phyloP scores from a whole-genome alignment of 2,888 invertebrate species.

The Ophion ellenae region DNA sequence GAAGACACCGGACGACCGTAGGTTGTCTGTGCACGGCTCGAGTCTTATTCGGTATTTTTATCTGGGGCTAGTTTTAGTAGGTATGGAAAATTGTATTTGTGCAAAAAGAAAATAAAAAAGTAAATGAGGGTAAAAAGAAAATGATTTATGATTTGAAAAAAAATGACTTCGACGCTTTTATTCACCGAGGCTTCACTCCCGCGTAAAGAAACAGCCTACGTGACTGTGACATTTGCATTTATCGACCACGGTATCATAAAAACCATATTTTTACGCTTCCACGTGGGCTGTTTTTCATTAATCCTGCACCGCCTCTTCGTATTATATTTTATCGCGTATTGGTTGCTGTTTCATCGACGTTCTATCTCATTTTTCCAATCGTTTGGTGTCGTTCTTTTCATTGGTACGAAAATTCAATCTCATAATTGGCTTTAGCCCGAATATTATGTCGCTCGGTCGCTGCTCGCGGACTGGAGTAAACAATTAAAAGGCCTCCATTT shows the following conservation, averaged over 20 bases:
- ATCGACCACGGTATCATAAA: not conserved
- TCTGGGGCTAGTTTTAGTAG: too few species aligned
- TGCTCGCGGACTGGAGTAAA: not conserved
- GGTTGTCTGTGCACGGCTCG: too few species aligned
- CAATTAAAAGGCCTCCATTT: not conserved
- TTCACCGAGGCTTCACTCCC: not conserved
- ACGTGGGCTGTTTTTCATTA: not conserved
- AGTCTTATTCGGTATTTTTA: too few species aligned
- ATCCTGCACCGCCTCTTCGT: not conserved
- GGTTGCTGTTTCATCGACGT: not conserved
- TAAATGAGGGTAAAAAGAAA: not conserved
- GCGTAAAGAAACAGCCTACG: not conserved
- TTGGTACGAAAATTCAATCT: not conserved
- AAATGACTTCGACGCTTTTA: not conserved
- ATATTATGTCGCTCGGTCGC: not conserved
- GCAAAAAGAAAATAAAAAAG: too few species aligned
- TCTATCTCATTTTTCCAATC: not conserved
- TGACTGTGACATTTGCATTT: not conserved
- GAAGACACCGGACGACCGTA: too few species aligned
- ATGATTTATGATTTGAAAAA: not conserved
- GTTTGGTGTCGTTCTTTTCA: not conserved
- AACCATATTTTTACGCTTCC: not conserved
- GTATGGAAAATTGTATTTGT: too few species aligned
- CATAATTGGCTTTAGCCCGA: not conserved
- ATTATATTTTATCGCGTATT: not conserved